Evolutionary conservation across 2,888 invertebrate species (phyloP), one percentile per base, ranked within the genome.

Genomic region (Bimastos eiseni): DNA sequence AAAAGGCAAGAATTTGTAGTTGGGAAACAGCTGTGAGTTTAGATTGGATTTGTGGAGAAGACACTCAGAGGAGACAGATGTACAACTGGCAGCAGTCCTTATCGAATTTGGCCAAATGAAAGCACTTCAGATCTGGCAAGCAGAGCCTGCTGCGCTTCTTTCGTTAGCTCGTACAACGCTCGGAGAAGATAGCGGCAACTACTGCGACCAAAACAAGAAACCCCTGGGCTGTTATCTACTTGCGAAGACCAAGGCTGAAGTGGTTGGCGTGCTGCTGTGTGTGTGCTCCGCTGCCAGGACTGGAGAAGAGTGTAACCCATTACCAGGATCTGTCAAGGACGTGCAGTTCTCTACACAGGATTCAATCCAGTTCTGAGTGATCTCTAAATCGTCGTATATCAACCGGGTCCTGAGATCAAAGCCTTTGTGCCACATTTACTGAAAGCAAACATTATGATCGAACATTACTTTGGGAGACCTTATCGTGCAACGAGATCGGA

Each of bases 311-410:
- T 70, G 11, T n/a, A 11, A 70, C 70, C 70, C 70, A 70, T 70
- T n/a, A 70, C 8, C n/a, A 1, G 70, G 70, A 70, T 13, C 30
- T 70, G 70, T 70, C 70, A n/a, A n/a, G 70, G 70, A 30, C 70
- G 13, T 70, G 70, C 70, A 70, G 70, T n/a, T 70, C 70, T 70
- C 30, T n/a, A n/a, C n/a, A n/a, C 13, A 70, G 70, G 70, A 70
- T 70, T 70, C 70, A 70, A 70, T 70, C n/a, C 70, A 13, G 70
- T 70, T 70, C 70, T n/a, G 13, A 70, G n/a, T 70, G 70, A 70
- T 70, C 70, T 70, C 70, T 70, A n/a, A n/a, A 70, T 70, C 70
- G n/a, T 70, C n/a, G 70, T n/a, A 70, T 70, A n/a, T 70, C 70
- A 70, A 70, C 70, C 70, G n/a, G n/a, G 70, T 70, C n/a, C 30